These are phyloP conservation scores for Halcyon chelicuti DNA, from an alignment of 2,797 vertebrate genomes.

Conservation along the genomic window DNA sequence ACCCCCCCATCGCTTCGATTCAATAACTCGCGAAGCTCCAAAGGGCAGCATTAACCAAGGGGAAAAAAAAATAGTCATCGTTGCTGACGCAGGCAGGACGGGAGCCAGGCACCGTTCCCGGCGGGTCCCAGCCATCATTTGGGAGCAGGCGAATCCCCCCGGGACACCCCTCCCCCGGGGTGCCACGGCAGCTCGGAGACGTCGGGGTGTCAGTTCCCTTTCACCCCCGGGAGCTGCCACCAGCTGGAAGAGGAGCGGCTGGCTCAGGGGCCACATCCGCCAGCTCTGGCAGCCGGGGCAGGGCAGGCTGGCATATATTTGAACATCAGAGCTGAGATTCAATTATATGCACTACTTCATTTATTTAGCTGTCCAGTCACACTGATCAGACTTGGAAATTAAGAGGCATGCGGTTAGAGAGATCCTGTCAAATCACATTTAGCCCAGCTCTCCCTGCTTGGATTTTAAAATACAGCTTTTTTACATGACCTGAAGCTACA, in stretches of 20 bases:
- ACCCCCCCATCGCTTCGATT: rapidly evolving
- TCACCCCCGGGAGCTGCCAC: background rate
- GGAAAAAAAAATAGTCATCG: background rate
- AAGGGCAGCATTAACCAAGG: background rate
- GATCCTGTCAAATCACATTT: constrained; percentile 48
- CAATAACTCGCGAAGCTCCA: background rate
- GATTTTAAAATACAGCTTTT: constrained; percentile 21
- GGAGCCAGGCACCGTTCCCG: background rate
- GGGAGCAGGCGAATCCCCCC: background rate
- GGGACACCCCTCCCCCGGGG: background rate
- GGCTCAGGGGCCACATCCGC: background rate
- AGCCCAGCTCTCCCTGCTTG: background rate
- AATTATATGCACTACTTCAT: constrained; percentile 55
- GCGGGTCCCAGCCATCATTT: background rate
- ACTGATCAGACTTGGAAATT: constrained; percentile 55
- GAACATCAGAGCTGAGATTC: constrained; percentile 42
- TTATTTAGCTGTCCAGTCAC: constrained; percentile 47
- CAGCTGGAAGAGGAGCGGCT: background rate
- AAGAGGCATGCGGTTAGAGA: constrained; percentile 39
- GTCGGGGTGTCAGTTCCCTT: background rate
- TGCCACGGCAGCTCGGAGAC: background rate
- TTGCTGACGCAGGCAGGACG: background rate
- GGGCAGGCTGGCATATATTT: background rate
- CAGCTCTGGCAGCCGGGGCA: background rate
- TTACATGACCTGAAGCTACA: constrained; percentile 48